Evolutionary conservation across 64 coral and sea anemone species (phyloP).

Genomic region (Dendronephthya gigantea): DNA sequence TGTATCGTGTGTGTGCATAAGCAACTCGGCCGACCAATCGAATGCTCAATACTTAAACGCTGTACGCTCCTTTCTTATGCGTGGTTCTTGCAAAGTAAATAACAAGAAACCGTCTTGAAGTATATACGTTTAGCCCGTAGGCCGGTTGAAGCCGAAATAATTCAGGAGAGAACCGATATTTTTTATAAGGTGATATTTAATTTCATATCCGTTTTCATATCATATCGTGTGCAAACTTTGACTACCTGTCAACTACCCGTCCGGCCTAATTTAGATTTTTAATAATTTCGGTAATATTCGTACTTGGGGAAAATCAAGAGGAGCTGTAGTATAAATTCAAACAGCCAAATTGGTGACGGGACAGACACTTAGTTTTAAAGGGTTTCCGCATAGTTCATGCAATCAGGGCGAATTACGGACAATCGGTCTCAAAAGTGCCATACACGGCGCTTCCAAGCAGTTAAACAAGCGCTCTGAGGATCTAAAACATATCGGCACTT

Average conservation of each 20-base stretch:
- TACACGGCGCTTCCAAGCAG: too few relatives aligned
- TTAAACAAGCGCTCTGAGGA: too few relatives aligned
- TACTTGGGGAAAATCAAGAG: too few relatives aligned
- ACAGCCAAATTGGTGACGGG: too few relatives aligned
- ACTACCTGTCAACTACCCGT: neutral
- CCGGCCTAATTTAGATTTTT: neutral
- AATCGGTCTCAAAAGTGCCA: too few relatives aligned
- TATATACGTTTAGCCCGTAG: neutral
- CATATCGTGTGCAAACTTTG: neutral
- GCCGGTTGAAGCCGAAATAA: neutral
- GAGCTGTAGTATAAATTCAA: too few relatives aligned
- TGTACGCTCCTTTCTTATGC: neutral
- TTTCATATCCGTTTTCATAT: neutral
- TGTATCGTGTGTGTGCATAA: neutral
- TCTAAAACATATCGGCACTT: too few relatives aligned
- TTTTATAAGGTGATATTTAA: neutral
- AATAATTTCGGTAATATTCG: neutral
- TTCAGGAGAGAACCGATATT: neutral
- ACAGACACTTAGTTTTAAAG: too few relatives aligned
- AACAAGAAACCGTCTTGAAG: neutral
- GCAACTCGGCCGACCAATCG: neutral
- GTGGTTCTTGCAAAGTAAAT: neutral
- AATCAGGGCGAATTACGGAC: too few relatives aligned
- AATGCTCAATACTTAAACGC: neutral
- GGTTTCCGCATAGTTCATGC: too few relatives aligned